A percentile compares a stretch with the other conserved stretches of the same genome.
These are phyloP conservation scores for Lepidostoma basale DNA, from an alignment of 1,140 invertebrate species.

Conservation along the genomic window DNA sequence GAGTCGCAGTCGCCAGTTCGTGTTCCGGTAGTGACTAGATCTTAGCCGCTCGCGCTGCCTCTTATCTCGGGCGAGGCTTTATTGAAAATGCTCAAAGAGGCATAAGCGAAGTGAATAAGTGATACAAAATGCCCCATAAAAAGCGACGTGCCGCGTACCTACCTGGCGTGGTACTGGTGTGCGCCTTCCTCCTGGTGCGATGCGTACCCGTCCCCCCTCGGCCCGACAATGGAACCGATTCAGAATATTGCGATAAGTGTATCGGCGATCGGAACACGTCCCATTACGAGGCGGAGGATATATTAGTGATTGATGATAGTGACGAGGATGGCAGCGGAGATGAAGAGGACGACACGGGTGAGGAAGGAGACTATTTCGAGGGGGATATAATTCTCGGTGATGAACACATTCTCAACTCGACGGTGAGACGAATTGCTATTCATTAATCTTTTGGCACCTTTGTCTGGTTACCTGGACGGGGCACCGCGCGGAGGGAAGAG, in stretches of 20 bases:
- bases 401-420: constrained; percentile 40
- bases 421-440: constrained; percentile 45
- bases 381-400: constrained; percentile 45
- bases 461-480: constrained; percentile 32
- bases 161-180: neutral
- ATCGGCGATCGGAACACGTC: constrained; percentile 24
- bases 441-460: constrained; percentile 46
- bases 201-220: neutral
- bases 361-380: constrained; percentile 44
- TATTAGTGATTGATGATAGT: constrained; percentile 40
- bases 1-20: constrained; percentile 30
- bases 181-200: neutral
- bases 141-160: neutral
- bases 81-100: neutral
- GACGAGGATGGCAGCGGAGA: constrained; percentile 21
- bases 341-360: constrained; percentile 39
- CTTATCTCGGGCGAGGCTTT: constrained; percentile 17
- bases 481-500: neutral
- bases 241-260: constrained; percentile 44
- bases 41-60: neutral
- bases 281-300: constrained; percentile 32
- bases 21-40: constrained; percentile 33
- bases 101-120: neutral
- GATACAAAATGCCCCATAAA: constrained; percentile 15
- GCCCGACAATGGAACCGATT: constrained; percentile 32